Evolutionary conservation across 2,797 vertebrate species (phyloP).

Genomic region (Alauda arvensis): DNA sequence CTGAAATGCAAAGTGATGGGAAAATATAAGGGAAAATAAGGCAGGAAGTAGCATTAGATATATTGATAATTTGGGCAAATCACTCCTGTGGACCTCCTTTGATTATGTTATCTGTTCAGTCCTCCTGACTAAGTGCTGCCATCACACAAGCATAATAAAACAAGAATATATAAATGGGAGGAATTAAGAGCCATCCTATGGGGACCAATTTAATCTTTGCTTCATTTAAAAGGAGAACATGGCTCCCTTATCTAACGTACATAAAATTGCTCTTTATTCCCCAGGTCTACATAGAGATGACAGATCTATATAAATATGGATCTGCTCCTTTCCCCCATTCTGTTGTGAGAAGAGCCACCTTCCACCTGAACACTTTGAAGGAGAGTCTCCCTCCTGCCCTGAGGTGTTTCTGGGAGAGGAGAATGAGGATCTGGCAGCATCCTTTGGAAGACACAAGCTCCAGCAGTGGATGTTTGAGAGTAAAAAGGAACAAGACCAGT

Average conservation of each 20-base stretch:
- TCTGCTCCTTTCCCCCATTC: not conserved
- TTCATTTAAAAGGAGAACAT: slow-evolving; percentile 63
- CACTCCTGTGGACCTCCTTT: slow-evolving; percentile 21
- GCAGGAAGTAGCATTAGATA: not conserved
- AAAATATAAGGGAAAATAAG: not conserved
- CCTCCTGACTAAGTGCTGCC: slow-evolving; percentile 2
- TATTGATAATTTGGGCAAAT: slow-evolving; percentile 41
- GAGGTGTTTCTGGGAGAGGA: not conserved
- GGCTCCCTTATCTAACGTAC: slow-evolving; percentile 57
- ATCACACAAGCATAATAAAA: slow-evolving; percentile 57
- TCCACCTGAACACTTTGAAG: not conserved
- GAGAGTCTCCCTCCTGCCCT: not conserved
- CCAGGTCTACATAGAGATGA: slow-evolving; percentile 53
- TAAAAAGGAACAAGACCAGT: fast-evolving
- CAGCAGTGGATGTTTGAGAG: not conserved
- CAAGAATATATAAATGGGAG: slow-evolving; percentile 46
- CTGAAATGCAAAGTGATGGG: not conserved
- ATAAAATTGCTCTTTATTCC: slow-evolving; percentile 58
- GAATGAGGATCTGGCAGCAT: not conserved
- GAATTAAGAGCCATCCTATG: slow-evolving; percentile 57
- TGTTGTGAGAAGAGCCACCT: not conserved
- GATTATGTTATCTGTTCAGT: slow-evolving; percentile 16
- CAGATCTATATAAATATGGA: slow-evolving; percentile 37
- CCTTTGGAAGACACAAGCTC: not conserved
- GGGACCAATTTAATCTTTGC: slow-evolving; percentile 63